These are phyloP conservation scores for Lasioglossum villosulum DNA, from an alignment of 2,888 invertebrate species.

Conservation along the genomic window DNA sequence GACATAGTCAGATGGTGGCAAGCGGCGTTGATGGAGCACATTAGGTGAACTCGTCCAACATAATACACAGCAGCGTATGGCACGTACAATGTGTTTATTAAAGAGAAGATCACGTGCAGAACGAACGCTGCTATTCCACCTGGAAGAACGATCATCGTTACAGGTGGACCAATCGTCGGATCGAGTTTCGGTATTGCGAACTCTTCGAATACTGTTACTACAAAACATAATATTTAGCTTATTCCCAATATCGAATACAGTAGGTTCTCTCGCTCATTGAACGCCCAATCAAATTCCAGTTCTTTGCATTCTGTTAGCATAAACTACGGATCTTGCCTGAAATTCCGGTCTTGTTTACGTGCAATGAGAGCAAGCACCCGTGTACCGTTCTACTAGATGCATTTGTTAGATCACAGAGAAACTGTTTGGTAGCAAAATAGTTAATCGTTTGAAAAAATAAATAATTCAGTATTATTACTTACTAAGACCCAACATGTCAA, in stretches of 20 bases:
- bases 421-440: not conserved
- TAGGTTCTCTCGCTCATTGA: not conserved
- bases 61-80: constrained; percentile 94
- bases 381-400: not conserved
- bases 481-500: constrained; percentile 91
- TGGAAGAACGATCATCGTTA: constrained; percentile 80
- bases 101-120: constrained; percentile 90
- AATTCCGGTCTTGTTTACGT: not conserved
- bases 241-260: not conserved
- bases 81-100: constrained; percentile 92
- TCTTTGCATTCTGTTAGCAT: not conserved
- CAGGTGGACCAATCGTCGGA: not conserved
- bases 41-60: constrained; percentile 91
- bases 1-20: constrained; percentile 88
- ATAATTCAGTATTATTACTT: constrained; percentile 76
- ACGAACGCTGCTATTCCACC: constrained; percentile 89
- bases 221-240: not conserved
- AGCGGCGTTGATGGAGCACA: constrained; percentile 89
- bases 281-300: not conserved
- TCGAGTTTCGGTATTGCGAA: not conserved
- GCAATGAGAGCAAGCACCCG: not conserved
- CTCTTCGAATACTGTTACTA: not conserved
- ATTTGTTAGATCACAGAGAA: not conserved
- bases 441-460: not conserved
- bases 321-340: not conserved